Conservation (phyloP, 2,113 vertebrate genomes). For the Ciconia boyciana region DNA sequence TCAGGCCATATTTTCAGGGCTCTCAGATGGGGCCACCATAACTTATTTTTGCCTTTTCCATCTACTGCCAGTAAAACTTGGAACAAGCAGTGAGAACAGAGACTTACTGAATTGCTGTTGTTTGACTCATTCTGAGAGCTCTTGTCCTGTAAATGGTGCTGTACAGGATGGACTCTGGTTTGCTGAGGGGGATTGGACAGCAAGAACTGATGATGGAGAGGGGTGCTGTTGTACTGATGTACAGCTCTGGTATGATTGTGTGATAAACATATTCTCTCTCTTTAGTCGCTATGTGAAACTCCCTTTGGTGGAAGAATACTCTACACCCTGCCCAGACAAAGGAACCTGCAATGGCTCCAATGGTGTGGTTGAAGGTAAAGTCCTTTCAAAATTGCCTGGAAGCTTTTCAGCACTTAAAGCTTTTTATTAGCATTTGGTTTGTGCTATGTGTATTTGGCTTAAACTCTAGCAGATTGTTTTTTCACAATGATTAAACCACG, state of each 20-base stretch:
- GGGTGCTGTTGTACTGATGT: neutral
- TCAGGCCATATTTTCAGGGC: neutral
- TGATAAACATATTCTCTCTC: neutral
- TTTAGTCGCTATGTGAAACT: constrained; percentile 89
- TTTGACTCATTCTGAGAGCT: neutral
- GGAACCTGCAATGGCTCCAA: constrained; percentile 83
- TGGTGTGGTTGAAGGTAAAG: constrained; percentile 82
- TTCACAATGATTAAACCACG: neutral
- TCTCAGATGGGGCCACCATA: neutral
- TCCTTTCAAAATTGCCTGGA: neutral
- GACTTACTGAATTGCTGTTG: neutral
- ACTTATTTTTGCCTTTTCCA: neutral
- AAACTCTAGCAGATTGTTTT: neutral
- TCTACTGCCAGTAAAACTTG: neutral
- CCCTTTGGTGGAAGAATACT: constrained; percentile 69
- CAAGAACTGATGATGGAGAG: neutral
- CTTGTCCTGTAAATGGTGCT: neutral
- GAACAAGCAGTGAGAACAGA: neutral
- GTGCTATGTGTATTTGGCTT: neutral
- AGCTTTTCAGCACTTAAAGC: neutral
- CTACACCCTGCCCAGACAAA: constrained; percentile 69
- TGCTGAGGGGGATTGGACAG: neutral
- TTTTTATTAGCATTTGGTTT: neutral
- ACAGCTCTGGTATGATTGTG: neutral
- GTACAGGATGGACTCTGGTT: neutral